A percentile compares a stretch with the other conserved stretches of the same genome.
Evolutionary conservation across 2,113 vertebrate species (phyloP).

Genomic region (Cebus imitator): DNA sequence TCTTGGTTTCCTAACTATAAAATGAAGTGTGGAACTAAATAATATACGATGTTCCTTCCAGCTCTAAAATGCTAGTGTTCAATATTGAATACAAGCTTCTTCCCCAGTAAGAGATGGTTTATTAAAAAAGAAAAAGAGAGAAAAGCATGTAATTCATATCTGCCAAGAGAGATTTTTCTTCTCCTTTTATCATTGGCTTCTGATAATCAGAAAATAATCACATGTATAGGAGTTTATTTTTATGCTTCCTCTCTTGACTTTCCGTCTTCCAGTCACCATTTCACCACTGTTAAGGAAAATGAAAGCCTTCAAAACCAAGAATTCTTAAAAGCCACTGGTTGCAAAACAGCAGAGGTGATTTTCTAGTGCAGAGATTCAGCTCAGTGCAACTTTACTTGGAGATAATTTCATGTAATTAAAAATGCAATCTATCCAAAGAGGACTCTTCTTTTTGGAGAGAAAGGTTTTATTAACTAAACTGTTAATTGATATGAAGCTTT

Average conservation of each 20-base stretch:
- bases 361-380: constrained; percentile 11
- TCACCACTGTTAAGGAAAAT: constrained; percentile 27
- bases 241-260: constrained; percentile 51
- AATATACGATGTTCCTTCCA: constrained; percentile 23
- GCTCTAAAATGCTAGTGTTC: constrained; percentile 48
- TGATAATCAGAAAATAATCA: constrained; percentile 59
- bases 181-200: constrained; percentile 45
- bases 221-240: constrained; percentile 34
- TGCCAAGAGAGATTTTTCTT: constrained; percentile 44
- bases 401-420: constrained; percentile 63
- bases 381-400: neutral
- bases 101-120: constrained; percentile 34
- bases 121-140: constrained; percentile 29
- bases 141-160: constrained; percentile 52
- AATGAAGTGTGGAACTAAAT: constrained; percentile 46
- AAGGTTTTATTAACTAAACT: constrained; percentile 53
- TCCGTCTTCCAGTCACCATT: constrained; percentile 19
- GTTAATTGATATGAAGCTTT: constrained; percentile 57
- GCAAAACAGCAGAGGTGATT: constrained; percentile 13
- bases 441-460: constrained; percentile 10
- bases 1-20: constrained; percentile 34
- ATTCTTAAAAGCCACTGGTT: constrained; percentile 18
- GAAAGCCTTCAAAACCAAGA: constrained; percentile 39
- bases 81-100: constrained; percentile 38
- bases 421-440: neutral